phyloP scores from a whole-genome alignment of 2,888 invertebrate genomes.

The Syrphus vitripennis region DNA sequence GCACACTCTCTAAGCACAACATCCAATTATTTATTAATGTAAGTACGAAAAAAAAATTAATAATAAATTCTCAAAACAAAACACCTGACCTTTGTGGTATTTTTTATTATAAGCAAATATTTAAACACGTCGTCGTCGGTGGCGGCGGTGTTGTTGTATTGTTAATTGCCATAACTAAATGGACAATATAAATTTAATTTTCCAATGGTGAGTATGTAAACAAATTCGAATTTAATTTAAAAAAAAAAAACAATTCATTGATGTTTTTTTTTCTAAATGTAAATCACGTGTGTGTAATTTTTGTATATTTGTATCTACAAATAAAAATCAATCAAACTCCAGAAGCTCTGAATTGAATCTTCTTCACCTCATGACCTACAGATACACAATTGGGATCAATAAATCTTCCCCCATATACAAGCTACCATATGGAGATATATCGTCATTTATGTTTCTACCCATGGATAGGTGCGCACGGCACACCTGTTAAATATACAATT shows the following conservation, averaged over 20 bases:
- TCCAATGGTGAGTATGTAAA: too few relatives aligned
- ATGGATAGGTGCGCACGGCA: neutral
- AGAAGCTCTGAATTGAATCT: conserved; percentile 30
- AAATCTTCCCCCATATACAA: neutral
- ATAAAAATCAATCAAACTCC: neutral
- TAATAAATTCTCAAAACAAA: conserved; percentile 24
- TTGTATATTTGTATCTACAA: neutral
- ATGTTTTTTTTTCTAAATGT: neutral
- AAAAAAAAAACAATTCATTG: neutral
- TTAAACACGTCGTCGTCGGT: conserved; percentile 1
- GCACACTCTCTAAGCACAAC: too few relatives aligned
- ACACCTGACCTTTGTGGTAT: conserved; percentile 25
- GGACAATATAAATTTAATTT: conserved; percentile 8
- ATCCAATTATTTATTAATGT: neutral
- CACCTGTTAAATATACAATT: conserved; percentile 3
- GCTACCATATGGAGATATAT: neutral
- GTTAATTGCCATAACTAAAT: conserved; percentile 65
- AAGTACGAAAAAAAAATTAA: neutral
- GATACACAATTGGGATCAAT: conserved; percentile 35
- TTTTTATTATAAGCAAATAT: conserved; percentile 12
- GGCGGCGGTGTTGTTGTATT: too few relatives aligned
- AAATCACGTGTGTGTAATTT: neutral
- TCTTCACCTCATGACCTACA: conserved; percentile 56
- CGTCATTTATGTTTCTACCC: neutral
- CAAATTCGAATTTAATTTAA: conserved; percentile 30